A percentile compares a stretch with the other conserved stretches of the same genome.
Evolutionary conservation across 2,113 vertebrate species (phyloP).

Genomic region (Agelaius phoeniceus): DNA sequence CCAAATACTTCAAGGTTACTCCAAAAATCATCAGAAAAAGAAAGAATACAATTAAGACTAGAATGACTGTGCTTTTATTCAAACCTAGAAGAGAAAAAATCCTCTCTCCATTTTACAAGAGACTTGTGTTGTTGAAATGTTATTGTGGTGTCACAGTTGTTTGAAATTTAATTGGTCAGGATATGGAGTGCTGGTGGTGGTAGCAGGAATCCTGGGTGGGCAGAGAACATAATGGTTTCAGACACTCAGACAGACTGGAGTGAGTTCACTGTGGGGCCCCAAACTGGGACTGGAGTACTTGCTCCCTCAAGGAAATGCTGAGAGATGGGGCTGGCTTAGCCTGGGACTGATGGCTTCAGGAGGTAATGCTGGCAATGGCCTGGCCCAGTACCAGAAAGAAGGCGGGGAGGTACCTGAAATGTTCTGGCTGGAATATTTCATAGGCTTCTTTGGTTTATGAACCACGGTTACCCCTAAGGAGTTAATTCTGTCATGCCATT

Average conservation of each 20-base stretch:
- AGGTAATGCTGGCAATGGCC: background rate
- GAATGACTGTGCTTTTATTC: background rate
- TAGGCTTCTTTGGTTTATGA: background rate
- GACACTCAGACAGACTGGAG: background rate
- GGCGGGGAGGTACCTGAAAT: background rate
- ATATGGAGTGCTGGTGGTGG: accelerated
- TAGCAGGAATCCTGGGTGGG: background rate
- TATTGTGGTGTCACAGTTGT: accelerated
- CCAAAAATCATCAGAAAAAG: background rate
- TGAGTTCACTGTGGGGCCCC: accelerated
- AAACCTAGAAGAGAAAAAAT: background rate
- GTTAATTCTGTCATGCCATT: background rate
- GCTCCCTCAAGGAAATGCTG: background rate
- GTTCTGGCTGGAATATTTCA: background rate
- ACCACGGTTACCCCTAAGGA: background rate
- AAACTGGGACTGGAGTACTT: background rate
- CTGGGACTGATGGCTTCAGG: accelerated
- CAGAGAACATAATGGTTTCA: background rate
- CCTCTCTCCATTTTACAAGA: background rate
- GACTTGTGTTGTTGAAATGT: background rate
- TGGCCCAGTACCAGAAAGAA: accelerated
- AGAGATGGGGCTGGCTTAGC: background rate
- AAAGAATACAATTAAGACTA: background rate
- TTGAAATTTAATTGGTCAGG: background rate
- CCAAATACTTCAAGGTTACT: background rate